A percentile compares a stretch with the other conserved stretches of the same genome.
Conservation (phyloP, 2,888 invertebrate genomes). For the Metopia argyrocephala region DNA sequence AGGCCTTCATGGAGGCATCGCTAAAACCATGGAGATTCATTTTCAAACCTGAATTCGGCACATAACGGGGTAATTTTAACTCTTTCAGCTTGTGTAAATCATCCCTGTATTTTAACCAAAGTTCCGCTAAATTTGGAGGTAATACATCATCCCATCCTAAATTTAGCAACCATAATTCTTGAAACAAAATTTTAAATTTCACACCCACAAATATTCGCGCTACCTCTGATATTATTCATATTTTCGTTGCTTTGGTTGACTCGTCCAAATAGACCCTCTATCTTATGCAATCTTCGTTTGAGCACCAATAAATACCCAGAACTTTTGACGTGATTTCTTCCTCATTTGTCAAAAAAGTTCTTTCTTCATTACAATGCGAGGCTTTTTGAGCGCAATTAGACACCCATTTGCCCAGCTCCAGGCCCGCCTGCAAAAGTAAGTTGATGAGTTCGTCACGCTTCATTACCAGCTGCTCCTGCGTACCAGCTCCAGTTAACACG, state of each 20-base stretch:
- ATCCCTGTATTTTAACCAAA: conserved; percentile 22
- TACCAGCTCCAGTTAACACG: conserved; percentile 49
- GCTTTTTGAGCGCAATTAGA: too few relatives aligned
- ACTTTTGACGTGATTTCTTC: conserved; percentile 36
- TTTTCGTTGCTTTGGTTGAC: neutral
- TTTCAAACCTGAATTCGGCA: too few relatives aligned
- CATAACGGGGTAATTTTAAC: too few relatives aligned
- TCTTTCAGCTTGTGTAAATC: neutral
- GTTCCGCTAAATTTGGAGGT: conserved; percentile 24
- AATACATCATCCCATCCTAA: conserved; percentile 57
- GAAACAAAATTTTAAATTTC: conserved; percentile 39
- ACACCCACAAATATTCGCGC: conserved; percentile 33
- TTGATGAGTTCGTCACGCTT: too few relatives aligned
- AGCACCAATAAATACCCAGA: conserved; percentile 55
- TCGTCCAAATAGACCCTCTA: conserved; percentile 13
- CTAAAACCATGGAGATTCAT: too few relatives aligned
- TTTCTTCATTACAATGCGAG: too few relatives aligned
- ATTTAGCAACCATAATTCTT: conserved; percentile 57
- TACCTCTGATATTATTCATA: conserved; percentile 27
- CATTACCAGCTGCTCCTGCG: conserved; percentile 43
- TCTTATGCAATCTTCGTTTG: conserved; percentile 32
- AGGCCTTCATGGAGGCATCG: conserved; percentile 17
- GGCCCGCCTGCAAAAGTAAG: too few relatives aligned
- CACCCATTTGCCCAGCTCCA: too few relatives aligned
- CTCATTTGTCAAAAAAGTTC: neutral